Evolutionary conservation across 2,113 vertebrate species (phyloP).

Genomic region (Podocnemis expansa): DNA sequence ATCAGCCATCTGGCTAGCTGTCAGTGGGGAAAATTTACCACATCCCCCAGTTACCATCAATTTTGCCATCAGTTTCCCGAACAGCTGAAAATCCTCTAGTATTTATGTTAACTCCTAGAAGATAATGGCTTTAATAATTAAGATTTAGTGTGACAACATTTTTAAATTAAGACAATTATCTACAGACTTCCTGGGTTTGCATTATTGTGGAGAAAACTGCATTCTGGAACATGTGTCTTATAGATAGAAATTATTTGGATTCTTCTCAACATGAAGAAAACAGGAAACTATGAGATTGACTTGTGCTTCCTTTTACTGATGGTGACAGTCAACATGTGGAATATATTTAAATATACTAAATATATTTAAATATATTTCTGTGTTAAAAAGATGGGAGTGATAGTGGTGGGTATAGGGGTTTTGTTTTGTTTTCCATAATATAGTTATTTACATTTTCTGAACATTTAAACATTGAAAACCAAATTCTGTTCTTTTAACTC

Average conservation of each 20-base stretch:
- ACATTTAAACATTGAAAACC: neutral
- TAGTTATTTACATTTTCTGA: neutral
- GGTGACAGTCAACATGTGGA: neutral
- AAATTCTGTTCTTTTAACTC: too few relatives aligned
- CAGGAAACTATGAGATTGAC: neutral
- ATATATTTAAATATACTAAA: too few relatives aligned
- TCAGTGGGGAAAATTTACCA: neutral
- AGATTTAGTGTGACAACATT: neutral
- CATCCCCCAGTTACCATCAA: neutral
- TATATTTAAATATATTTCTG: neutral
- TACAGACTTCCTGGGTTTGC: neutral
- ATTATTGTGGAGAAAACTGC: neutral
- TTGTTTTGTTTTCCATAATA: neutral
- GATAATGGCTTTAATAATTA: neutral
- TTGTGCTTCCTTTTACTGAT: neutral
- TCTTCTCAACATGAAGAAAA: neutral
- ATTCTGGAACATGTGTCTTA: neutral
- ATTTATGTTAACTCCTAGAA: neutral
- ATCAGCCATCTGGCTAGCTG: neutral
- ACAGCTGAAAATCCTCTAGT: neutral
- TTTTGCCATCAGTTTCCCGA: neutral
- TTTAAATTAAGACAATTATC: neutral
- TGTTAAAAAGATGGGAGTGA: neutral
- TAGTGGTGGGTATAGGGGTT: neutral
- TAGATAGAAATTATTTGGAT: neutral